Percentiles rank a stretch among this genome's conserved stretches.
Evolutionary conservation across 2,888 invertebrate genomes (phyloP).

Genomic region (Cetonia aurata): DNA sequence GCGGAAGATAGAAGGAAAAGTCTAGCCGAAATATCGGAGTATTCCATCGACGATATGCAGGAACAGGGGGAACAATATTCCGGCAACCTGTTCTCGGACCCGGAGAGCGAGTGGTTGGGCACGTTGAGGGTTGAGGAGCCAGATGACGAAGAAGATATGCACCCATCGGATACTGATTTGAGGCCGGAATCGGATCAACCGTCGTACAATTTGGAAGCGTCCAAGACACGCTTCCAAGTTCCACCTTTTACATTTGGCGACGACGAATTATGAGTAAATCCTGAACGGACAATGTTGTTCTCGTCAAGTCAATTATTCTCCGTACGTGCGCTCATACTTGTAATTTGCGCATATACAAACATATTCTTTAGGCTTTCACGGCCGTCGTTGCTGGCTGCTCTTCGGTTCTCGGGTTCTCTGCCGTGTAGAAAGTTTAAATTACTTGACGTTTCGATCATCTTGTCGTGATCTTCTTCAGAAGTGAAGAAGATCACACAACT

Average conservation of each 20-base stretch:
- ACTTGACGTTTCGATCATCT: no score
- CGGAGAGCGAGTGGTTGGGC: constrained; percentile 77
- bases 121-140: constrained; percentile 61
- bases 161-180: constrained; percentile 62
- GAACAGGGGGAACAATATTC: constrained; percentile 65
- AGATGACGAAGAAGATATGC: constrained; percentile 55
- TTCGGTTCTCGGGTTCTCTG: no score
- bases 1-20: constrained; percentile 54
- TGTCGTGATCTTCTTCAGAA: no score
- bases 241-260: constrained; percentile 49
- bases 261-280: constrained; percentile 15
- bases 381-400: no score
- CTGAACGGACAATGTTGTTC: no score
- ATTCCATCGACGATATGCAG: constrained; percentile 70
- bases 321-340: no score
- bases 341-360: no score
- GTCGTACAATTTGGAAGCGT: constrained; percentile 32
- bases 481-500: no score
- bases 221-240: constrained; percentile 49
- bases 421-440: no score
- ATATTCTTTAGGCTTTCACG: no score
- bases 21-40: constrained; percentile 66
- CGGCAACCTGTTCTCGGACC: constrained; percentile 75
- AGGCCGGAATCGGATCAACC: constrained; percentile 73
- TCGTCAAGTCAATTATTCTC: no score